These are phyloP conservation scores for Paramisgurnus dabryanus DNA, from an alignment of 2,113 vertebrate species.

Conservation along the genomic window DNA sequence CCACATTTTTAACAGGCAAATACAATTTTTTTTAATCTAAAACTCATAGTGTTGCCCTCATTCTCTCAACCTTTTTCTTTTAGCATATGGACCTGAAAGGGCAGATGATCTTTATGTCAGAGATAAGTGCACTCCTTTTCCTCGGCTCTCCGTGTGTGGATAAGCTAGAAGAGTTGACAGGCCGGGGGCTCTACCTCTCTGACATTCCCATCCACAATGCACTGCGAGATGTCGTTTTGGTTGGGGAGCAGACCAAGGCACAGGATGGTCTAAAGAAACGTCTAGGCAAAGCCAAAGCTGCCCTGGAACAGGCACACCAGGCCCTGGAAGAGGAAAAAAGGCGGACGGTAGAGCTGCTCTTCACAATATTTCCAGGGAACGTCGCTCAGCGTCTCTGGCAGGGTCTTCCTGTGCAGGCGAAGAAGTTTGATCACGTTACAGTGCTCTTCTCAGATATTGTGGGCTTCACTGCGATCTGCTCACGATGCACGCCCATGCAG, in stretches of 20 bases:
- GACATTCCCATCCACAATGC: constrained; percentile 98
- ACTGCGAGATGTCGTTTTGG: constrained; percentile 91
- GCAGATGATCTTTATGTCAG: constrained; percentile 97
- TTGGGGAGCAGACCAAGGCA: constrained; percentile 94
- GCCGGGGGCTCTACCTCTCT: constrained; percentile 91
- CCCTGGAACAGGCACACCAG: constrained; percentile 89
- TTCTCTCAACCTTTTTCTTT: background rate
- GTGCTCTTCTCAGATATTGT: constrained; percentile 99
- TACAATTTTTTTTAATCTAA: too few species aligned
- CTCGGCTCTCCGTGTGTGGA: constrained; percentile 96
- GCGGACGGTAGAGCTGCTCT: constrained; percentile 94
- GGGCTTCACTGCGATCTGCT: constrained; percentile 96
- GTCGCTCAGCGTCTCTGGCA: constrained; percentile 98
- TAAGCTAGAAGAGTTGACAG: constrained; percentile 93
- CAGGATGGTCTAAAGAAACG: constrained; percentile 96
- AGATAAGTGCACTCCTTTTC: constrained; percentile 90
- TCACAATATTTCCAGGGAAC: constrained; percentile 92
- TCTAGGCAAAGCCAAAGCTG: constrained; percentile 92
- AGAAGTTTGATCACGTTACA: constrained; percentile 91
- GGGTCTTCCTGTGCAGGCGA: constrained; percentile 90
- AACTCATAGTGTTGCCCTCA: background rate
- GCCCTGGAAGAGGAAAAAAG: constrained; percentile 97
- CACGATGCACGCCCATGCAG: constrained; percentile 93
- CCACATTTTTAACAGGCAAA: too few species aligned
- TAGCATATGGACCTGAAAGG: constrained; percentile 98